A percentile compares a stretch with the other conserved stretches of the same genome.
Conservation (phyloP, 37 sponge, comb jelly and placozoan species). For the Oopsacas minuta region DNA sequence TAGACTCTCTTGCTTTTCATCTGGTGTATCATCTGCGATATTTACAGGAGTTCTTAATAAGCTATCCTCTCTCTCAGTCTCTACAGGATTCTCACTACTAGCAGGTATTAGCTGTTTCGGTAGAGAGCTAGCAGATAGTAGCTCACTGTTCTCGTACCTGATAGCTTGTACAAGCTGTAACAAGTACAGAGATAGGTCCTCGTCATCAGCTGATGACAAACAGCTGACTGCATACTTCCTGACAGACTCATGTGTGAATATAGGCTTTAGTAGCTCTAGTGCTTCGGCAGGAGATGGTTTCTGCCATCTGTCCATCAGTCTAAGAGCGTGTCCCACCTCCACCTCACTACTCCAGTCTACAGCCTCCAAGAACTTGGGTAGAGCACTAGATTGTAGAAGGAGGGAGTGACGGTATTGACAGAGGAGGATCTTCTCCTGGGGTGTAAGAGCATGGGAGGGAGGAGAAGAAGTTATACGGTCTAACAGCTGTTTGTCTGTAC, state of each 20-base stretch:
- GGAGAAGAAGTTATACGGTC: constrained; percentile 60
- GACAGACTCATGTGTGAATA: constrained; percentile 54
- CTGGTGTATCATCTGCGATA: not conserved
- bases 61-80: not conserved
- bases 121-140: not conserved
- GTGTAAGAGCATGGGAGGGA: constrained; percentile 50
- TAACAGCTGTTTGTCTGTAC: constrained; percentile 26
- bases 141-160: constrained; percentile 43
- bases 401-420: constrained; percentile 90
- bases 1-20: not conserved
- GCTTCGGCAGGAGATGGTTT: constrained; percentile 83
- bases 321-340: constrained; percentile 55
- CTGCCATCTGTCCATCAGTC: constrained; percentile 78
- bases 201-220: constrained; percentile 75
- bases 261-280: constrained; percentile 70
- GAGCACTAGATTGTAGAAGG: constrained; percentile 35
- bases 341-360: constrained; percentile 56
- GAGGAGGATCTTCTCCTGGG: constrained; percentile 72
- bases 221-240: constrained; percentile 77
- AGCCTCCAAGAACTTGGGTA: constrained; percentile 89
- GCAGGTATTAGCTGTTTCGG: not conserved
- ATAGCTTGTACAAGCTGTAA: constrained; percentile 73
- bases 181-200: constrained; percentile 71
- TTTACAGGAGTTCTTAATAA: not conserved
- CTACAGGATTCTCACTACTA: not conserved